A percentile compares a stretch with the other conserved stretches of the same genome.
Evolutionary conservation across 2,888 invertebrate genomes (phyloP).

Genomic region (Macrophya alboannulata): DNA sequence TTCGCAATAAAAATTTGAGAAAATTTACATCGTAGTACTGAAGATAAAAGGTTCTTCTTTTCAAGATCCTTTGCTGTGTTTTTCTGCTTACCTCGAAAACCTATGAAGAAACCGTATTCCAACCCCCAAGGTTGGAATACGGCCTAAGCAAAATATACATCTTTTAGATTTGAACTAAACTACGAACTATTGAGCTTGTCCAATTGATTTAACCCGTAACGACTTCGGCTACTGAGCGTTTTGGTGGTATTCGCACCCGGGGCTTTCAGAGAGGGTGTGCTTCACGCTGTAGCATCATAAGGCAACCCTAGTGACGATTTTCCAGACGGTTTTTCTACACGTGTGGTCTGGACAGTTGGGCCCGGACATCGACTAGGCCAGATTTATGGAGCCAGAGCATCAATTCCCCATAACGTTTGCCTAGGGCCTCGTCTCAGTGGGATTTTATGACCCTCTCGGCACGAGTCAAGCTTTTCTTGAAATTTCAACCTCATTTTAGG

Average conservation of each 20-base stretch:
- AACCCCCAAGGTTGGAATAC: neutral
- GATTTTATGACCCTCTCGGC: slow-evolving; percentile 23
- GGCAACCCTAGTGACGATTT: neutral
- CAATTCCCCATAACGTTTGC: slow-evolving; percentile 25
- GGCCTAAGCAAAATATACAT: neutral
- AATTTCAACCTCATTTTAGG: neutral
- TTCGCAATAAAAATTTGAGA: neutral
- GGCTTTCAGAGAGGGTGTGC: neutral
- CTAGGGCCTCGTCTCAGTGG: neutral
- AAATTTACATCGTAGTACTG: neutral
- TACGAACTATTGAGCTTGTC: neutral
- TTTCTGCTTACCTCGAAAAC: neutral
- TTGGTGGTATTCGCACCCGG: neutral
- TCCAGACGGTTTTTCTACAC: neutral
- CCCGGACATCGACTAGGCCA: neutral
- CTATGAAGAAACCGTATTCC: neutral
- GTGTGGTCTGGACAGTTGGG: slow-evolving; percentile 10
- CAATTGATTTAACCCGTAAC: neutral
- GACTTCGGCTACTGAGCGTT: neutral
- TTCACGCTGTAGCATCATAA: neutral
- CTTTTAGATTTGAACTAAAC: neutral
- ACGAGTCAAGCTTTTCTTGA: neutral
- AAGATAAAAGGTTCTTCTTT: neutral
- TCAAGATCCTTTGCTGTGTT: neutral
- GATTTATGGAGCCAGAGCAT: slow-evolving; percentile 32